Evolutionary conservation across 2,113 vertebrate genomes (phyloP).

Genomic region (Nycticryphes semicollaris): DNA sequence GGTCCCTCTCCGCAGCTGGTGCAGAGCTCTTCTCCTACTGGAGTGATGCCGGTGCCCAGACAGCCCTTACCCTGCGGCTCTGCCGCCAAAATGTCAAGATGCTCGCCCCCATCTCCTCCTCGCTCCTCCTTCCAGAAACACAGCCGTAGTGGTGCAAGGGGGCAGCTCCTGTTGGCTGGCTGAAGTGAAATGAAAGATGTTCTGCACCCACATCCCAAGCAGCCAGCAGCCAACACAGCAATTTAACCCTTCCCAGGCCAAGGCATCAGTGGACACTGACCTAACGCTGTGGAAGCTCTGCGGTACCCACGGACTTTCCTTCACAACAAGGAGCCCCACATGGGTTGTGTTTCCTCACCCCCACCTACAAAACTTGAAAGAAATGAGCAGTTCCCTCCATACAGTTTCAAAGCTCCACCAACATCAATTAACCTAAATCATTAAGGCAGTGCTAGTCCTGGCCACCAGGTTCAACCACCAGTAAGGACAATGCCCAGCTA

Average conservation of each 20-base stretch:
- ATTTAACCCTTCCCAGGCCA: not conserved
- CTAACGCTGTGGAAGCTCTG: not conserved
- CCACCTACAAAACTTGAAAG: not conserved
- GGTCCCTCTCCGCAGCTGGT: not conserved
- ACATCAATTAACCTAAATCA: not conserved
- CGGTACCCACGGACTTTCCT: accelerated
- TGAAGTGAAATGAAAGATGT: not conserved
- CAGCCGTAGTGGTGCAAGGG: not conserved
- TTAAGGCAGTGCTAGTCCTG: not conserved
- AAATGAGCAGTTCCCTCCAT: not conserved
- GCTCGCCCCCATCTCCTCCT: not conserved
- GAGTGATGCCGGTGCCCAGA: not conserved
- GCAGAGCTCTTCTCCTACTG: not conserved
- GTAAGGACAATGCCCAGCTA: not conserved
- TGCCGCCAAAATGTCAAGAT: not conserved
- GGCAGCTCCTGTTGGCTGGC: not conserved
- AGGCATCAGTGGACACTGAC: accelerated
- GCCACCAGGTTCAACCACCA: not conserved
- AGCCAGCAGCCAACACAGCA: not conserved
- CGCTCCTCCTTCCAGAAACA: not conserved
- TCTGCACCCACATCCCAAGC: not conserved
- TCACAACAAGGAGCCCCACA: accelerated
- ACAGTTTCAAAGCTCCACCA: not conserved
- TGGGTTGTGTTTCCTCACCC: not conserved
- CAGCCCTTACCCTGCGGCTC: not conserved